Conservation (phyloP, 2,888 invertebrate genomes). For the Hemistola chrysoprasaria region DNA sequence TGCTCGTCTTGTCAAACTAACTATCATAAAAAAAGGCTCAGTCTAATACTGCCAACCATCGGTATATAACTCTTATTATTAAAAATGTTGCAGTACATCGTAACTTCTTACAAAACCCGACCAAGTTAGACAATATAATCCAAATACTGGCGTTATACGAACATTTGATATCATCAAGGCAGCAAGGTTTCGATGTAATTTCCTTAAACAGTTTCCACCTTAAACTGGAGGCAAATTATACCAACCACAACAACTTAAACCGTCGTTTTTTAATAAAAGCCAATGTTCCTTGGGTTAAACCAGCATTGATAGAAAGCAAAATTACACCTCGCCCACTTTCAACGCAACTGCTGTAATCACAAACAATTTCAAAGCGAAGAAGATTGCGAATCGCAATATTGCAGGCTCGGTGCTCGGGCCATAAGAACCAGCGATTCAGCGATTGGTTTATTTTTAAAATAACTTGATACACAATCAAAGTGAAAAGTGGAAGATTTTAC, state of each 20-base stretch:
- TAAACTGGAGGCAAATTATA: constrained; percentile 17
- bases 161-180: too few relatives aligned
- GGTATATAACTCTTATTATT: too few relatives aligned
- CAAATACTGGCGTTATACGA: too few relatives aligned
- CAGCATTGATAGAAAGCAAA: constrained; percentile 49
- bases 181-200: neutral
- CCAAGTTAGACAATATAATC: too few relatives aligned
- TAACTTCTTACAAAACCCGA: too few relatives aligned
- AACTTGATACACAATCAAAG: too few relatives aligned
- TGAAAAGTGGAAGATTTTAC: too few relatives aligned
- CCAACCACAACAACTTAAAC: constrained; percentile 26
- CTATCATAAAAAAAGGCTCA: too few relatives aligned
- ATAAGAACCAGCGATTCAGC: constrained; percentile 3
- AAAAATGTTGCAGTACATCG: too few relatives aligned
- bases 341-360: constrained; percentile 61
- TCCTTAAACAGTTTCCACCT: constrained; percentile 1
- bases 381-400: constrained; percentile 64
- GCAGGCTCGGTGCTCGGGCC: constrained; percentile 19
- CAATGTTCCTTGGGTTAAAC: constrained; percentile 33
- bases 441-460: too few relatives aligned
- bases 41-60: too few relatives aligned
- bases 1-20: too few relatives aligned
- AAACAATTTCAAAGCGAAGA: constrained; percentile 63
- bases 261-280: constrained; percentile 46
- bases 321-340: constrained; percentile 54